phyloP scores from a whole-genome alignment of 2,113 vertebrate species.

The Stigmatopora nigra region DNA sequence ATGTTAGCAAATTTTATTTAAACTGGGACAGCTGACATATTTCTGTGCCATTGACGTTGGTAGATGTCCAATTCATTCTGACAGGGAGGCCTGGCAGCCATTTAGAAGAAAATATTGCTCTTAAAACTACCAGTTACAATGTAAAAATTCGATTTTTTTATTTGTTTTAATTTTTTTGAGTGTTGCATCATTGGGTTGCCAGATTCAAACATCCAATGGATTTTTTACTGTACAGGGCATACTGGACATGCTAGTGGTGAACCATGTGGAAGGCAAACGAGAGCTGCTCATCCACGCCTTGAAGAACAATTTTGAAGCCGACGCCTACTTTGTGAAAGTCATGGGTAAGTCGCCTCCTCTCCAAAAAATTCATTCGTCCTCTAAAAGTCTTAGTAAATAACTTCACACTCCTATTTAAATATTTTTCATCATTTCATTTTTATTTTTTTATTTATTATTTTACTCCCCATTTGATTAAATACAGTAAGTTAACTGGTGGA shows the following conservation, averaged over 20 bases:
- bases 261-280: constrained; percentile 64
- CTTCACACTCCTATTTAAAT: not conserved
- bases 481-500: constrained; percentile 11
- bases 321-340: constrained; percentile 98
- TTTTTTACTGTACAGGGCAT: constrained; percentile 2
- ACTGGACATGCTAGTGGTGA: constrained; percentile 88
- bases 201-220: not conserved
- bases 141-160: no score
- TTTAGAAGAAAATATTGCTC: no score
- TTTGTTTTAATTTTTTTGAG: no score
- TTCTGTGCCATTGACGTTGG: no score
- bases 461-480: constrained; percentile 26
- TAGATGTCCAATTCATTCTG: no score
- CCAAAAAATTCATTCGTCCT: not conserved
- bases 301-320: constrained; percentile 96
- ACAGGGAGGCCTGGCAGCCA: no score
- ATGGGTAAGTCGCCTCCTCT: constrained; percentile 80
- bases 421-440: not conserved
- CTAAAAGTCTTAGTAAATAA: not conserved
- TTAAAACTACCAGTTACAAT: no score
- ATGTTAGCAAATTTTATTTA: no score
- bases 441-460: constrained; percentile 7
- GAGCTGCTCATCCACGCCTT: constrained; percentile 82
- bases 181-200: no score
- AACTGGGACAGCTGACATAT: no score